Conservation (phyloP, 1,140 invertebrate genomes). For the Drosophila littoralis region DNA sequence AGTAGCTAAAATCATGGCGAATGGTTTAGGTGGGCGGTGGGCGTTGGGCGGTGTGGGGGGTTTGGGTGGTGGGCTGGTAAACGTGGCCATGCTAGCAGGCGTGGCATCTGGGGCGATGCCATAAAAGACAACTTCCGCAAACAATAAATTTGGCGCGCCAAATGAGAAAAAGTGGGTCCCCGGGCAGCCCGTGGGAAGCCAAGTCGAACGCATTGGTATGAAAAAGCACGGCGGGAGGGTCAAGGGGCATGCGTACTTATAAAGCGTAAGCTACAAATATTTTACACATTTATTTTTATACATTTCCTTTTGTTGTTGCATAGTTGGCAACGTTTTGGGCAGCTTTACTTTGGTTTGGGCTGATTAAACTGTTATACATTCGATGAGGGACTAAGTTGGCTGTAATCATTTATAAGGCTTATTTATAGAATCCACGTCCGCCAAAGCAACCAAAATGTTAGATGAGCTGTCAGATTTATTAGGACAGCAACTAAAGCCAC, state of each 20-base stretch:
- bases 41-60: background rate
- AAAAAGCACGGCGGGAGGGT: background rate
- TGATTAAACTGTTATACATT: constrained; percentile 65
- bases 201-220: constrained; percentile 27
- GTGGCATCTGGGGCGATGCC: constrained; percentile 57
- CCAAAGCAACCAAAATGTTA: constrained; percentile 18
- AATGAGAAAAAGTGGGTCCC: constrained; percentile 56
- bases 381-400: constrained; percentile 6
- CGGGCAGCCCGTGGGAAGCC: constrained; percentile 24
- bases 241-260: background rate
- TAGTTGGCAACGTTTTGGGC: constrained; percentile 11
- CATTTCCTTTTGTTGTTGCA: constrained; percentile 9
- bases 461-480: constrained; percentile 54
- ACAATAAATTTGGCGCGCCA: constrained; percentile 70
- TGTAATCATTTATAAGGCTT: constrained; percentile 73
- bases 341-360: no score
- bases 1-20: constrained; percentile 58
- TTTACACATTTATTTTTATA: background rate
- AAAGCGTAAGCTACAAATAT: constrained; percentile 17
- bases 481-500: constrained; percentile 41
- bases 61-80: background rate
- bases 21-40: background rate
- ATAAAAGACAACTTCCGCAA: constrained; percentile 81
- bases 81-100: background rate
- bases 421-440: constrained; percentile 56